Evolutionary conservation across 1,140 invertebrate genomes (phyloP).

Genomic region (Anagrus nilaparvatae): DNA sequence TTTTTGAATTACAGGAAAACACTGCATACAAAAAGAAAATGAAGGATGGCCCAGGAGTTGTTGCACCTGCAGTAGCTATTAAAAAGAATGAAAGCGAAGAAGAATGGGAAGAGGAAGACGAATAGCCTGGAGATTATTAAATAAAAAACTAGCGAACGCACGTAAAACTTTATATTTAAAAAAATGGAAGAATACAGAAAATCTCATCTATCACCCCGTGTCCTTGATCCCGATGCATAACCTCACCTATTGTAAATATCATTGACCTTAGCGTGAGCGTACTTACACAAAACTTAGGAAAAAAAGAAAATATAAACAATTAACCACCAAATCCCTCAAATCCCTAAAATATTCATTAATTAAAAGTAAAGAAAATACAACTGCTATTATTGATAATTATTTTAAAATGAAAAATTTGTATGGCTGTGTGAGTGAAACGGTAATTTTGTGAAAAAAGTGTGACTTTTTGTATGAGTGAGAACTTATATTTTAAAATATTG

Average conservation of each 20-base stretch:
- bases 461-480: constrained; percentile 35
- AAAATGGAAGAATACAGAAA: no score
- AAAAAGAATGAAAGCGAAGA: constrained; percentile 47
- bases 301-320: constrained; percentile 43
- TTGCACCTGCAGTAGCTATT: constrained; percentile 42
- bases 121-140: constrained; percentile 36
- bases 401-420: constrained; percentile 37
- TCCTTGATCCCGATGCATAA: constrained; percentile 42
- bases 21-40: constrained; percentile 71
- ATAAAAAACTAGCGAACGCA: constrained; percentile 30
- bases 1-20: constrained; percentile 37
- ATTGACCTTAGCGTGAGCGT: constrained; percentile 44
- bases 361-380: constrained; percentile 19
- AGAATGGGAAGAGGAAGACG: constrained; percentile 41
- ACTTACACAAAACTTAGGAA: constrained; percentile 40
- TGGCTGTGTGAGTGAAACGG: constrained; percentile 31
- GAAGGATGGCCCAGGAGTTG: constrained; percentile 42
- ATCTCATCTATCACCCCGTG: constrained; percentile 41
- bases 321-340: constrained; percentile 36
- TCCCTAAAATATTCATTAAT: constrained; percentile 40
- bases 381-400: constrained; percentile 40
- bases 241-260: constrained; percentile 45
- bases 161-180: no score
- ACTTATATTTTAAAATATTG: constrained; percentile 47
- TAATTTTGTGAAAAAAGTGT: constrained; percentile 28